A percentile compares a stretch with the other conserved stretches of the same genome.
These are phyloP conservation scores for Pygoscelis antarcticus DNA, from an alignment of 2,113 vertebrate species.

Conservation along the genomic window DNA sequence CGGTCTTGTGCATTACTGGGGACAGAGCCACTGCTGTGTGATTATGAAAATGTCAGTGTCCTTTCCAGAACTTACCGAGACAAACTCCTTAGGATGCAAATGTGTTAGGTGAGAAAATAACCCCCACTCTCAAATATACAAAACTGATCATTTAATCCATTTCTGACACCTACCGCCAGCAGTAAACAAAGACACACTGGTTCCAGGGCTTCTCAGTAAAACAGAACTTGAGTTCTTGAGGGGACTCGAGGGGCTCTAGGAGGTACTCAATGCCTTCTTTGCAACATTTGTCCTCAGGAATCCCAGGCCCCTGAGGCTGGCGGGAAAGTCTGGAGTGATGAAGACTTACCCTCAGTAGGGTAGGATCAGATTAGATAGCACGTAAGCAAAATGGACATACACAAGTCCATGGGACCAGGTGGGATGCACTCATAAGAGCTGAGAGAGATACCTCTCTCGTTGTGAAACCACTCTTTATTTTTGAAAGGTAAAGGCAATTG, in stretches of 20 bases:
- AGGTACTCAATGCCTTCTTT: neutral
- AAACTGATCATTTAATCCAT: neutral
- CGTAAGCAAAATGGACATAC: neutral
- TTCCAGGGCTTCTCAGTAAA: neutral
- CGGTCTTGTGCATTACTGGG: neutral
- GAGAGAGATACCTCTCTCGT: neutral
- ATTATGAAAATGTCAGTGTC: neutral
- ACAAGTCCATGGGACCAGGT: neutral
- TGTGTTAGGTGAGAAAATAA: neutral
- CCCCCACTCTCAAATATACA: neutral
- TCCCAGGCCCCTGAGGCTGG: neutral
- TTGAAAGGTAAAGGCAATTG: neutral
- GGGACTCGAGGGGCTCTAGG: neutral
- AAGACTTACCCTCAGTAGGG: neutral
- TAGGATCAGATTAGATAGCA: neutral
- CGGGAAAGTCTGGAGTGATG: neutral
- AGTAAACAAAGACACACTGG: neutral
- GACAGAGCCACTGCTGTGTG: neutral
- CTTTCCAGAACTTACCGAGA: neutral
- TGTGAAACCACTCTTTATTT: neutral
- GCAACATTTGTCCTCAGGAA: neutral
- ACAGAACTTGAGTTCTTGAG: neutral
- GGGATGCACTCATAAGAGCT: neutral
- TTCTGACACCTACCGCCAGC: neutral
- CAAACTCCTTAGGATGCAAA: neutral